phyloP scores from a whole-genome alignment of 1,140 invertebrate species.

The Leptinotarsa lineolata region DNA sequence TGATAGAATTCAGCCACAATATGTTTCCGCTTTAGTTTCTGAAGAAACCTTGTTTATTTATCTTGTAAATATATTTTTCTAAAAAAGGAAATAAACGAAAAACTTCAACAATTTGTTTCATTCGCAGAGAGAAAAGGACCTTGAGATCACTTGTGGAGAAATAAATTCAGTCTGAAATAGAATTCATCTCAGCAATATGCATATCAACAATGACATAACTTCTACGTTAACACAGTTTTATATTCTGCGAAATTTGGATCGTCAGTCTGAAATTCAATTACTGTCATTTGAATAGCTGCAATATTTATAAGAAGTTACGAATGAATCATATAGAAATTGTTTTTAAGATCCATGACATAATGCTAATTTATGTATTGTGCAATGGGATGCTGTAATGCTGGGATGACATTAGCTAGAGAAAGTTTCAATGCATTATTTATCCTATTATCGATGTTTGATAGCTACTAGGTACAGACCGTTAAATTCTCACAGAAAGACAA shows the following conservation, averaged over 20 bases:
- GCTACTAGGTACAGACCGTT: too few species aligned
- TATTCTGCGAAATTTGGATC: not conserved
- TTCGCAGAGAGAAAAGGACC: too few species aligned
- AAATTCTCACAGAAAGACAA: too few species aligned
- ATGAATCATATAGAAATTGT: conserved; percentile 3
- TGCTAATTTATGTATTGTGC: conserved; percentile 26
- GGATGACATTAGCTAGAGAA: conserved; percentile 33
- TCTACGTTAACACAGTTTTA: not conserved
- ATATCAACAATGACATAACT: not conserved
- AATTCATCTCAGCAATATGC: not conserved
- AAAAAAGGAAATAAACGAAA: conserved; percentile 13
- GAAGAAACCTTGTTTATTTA: conserved; percentile 9
- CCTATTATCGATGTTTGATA: not conserved
- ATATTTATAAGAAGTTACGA: not conserved
- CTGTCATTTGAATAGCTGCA: not conserved
- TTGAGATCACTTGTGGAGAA: too few species aligned
- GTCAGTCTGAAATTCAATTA: too few species aligned
- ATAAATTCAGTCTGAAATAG: not conserved
- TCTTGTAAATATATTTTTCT: conserved; percentile 27
- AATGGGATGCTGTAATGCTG: conserved; percentile 37
- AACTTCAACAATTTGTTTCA: not conserved
- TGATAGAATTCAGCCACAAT: not conserved
- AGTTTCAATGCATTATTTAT: conserved; percentile 35
- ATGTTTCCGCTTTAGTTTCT: not conserved
- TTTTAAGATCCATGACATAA: conserved; percentile 23